phyloP scores from a whole-genome alignment of 2,888 invertebrate genomes.

The Agapetus fuscipes region DNA sequence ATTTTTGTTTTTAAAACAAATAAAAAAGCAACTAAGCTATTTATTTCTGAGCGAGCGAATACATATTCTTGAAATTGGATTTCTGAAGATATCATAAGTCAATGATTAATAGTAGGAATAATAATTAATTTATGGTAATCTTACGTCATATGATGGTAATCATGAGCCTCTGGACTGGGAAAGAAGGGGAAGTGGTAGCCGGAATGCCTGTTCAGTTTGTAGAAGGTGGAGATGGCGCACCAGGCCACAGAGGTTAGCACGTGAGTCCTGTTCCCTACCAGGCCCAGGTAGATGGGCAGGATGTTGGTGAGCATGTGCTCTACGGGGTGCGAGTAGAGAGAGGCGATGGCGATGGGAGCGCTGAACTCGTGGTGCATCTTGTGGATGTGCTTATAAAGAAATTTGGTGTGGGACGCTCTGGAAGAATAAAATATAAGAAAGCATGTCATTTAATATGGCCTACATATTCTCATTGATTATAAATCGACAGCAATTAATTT shows the following conservation, averaged over 20 bases:
- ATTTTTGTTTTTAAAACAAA: no score
- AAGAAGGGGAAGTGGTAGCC: constrained; percentile 81
- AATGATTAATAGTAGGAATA: constrained; percentile 1
- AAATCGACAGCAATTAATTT: no score
- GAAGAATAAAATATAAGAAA: constrained; percentile 18
- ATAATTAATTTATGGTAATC: constrained; percentile 27
- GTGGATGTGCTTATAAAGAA: constrained; percentile 70
- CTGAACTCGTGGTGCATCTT: constrained; percentile 86
- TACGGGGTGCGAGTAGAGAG: constrained; percentile 70
- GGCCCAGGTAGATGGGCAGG: constrained; percentile 66
- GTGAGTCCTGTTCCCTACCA: constrained; percentile 64
- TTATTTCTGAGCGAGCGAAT: no score
- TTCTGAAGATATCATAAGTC: no score
- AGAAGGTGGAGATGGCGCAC: constrained; percentile 65
- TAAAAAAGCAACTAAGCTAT: no score
- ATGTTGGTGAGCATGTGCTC: constrained; percentile 68
- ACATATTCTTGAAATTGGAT: no score
- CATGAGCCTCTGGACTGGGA: constrained; percentile 78
- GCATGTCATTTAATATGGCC: background rate
- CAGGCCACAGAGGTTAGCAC: constrained; percentile 70
- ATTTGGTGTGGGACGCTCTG: constrained; percentile 62
- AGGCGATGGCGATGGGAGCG: constrained; percentile 73
- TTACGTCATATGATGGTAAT: constrained; percentile 79
- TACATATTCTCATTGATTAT: no score
- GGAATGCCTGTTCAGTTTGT: constrained; percentile 72